Evolutionary conservation across 2,888 invertebrate species (phyloP), one percentile per base, ranked within the genome.

Genomic region (Tachina fera): DNA sequence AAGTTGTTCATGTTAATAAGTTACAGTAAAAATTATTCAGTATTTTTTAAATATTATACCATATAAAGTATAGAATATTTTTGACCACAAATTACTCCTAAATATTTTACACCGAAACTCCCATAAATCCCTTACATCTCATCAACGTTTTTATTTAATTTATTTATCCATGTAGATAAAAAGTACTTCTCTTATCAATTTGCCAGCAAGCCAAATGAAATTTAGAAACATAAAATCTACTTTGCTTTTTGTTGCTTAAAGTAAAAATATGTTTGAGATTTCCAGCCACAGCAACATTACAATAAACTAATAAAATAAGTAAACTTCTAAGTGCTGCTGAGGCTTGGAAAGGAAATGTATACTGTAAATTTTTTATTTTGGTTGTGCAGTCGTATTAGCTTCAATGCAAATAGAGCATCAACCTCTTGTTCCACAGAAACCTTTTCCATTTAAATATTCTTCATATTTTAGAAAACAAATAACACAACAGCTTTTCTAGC

Each of bases 231-330:
- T 39, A 60, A 43, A 56, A 31, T 49, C n/a, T 67, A 22, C 41
- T 16, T 65, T 53, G 16, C 41, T 13, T 68, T 63, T 22, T 41
- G 43, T 22, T 41, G 43, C 41, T 4, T 78, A 68, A 60, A 61
- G 51, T 22, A 47, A 76, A 71, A 71, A 71, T 79, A 79, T 79
- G 63, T 31, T 71, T 65, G 61, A 60, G 49, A 51, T 67, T 58
- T 49, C 3, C 45, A 53, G 63, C 70, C 65, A 76, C 63, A 80
- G 53, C 51, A 84, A 71, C 65, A 76, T 58, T 76, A 60, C 51
- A 84, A 71, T 78, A 77, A 77, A 84, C n/a, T n/a, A 49, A 16
- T 39, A 39, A 13, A 49, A 0, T 53, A 16, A 53, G n/a, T 81
- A 68, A 61, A 63, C 16, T 51, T 43, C 51, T 75, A 71, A 75